Conservation (phyloP, 2,888 invertebrate genomes). For the Caenorhabditis macrosperma region DNA sequence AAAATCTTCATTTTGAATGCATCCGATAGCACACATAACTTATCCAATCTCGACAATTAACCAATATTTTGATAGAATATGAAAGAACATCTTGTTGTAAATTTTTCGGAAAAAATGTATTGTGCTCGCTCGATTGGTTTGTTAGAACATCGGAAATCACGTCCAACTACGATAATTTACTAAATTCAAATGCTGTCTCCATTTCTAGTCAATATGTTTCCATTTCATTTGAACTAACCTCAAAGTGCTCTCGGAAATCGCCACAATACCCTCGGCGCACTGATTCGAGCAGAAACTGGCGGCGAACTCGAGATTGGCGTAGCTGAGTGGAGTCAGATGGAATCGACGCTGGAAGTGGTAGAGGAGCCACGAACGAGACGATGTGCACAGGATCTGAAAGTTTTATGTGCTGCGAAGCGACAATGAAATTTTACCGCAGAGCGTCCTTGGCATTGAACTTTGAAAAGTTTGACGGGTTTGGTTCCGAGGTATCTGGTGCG, state of each 20-base stretch:
- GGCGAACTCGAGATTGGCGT: constrained; percentile 94
- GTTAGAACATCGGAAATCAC: too few species aligned
- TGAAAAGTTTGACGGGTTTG: constrained; percentile 94
- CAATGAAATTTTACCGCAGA: constrained; percentile 86
- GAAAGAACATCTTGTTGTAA: too few species aligned
- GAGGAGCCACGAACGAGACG: constrained; percentile 96
- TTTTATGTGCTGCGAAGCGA: too few species aligned
- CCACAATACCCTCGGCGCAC: constrained; percentile 99
- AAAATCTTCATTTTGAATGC: too few species aligned
- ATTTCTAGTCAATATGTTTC: too few species aligned
- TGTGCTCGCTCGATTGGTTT: too few species aligned
- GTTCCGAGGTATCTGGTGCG: constrained; percentile 96
- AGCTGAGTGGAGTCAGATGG: constrained; percentile 84
- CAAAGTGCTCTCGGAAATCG: constrained; percentile 96
- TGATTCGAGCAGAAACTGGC: constrained; percentile 95
- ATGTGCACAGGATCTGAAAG: constrained; percentile 89
- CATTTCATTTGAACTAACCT: constrained; percentile 83
- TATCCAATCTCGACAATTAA: too few species aligned
- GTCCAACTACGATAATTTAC: too few species aligned
- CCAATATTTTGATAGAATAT: too few species aligned
- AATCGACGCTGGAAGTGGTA: constrained; percentile 95
- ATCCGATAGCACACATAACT: too few species aligned
- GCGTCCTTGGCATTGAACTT: constrained; percentile 94
- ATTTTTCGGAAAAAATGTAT: too few species aligned
- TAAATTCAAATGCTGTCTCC: too few species aligned